Base-by-base conservation (phyloP, 2,888 invertebrate species). In the Ommatoiulus sabulosus region DNA sequence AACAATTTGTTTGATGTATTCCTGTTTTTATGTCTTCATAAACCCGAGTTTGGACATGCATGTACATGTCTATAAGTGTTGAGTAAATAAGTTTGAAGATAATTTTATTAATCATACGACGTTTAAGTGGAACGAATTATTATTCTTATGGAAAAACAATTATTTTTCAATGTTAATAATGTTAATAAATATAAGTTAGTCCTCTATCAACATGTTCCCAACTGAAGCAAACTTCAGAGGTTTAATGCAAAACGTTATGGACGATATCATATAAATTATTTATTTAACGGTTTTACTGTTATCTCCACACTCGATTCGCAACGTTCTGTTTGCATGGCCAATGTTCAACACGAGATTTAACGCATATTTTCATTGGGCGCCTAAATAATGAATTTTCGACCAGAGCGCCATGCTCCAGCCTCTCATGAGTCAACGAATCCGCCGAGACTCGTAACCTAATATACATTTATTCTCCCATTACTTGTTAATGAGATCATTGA, bases 371-470 rank as follows among this genome's bases (percentile, higher is more conserved):
- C 24, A 72, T 72, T n/a, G 72, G 20, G 72, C 6, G 20, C 72
- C 72, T 72, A 72, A 72, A 72, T 72, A 72, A 72, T 72, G 20
- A 72, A 72, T 20, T 72, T 72, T 72, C n/a, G 72, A 24, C n/a
- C 72, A 72, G 72, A 72, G n/a, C n/a, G 17, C n/a, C 15, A 15
- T 15, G 12, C 72, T 5, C 7, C 7, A 72, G n/a, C 20, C n/a
- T n/a, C n/a, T 20, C 72, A 72, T 63, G 63, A 63, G 63, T 63
- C 63, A 63, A 63, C 63, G 63, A 63, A n/a, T 63, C n/a, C 63
- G 63, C 17, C n/a, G 63, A 63, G 63, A 63, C 63, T n/a, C 63
- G n/a, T n/a, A 63, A 63, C n/a, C 63, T 63, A 6, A 63, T 20
- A 72, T 72, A 72, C 7, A 72, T 72, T 24, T 72, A 72, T 20